These are phyloP conservation scores for Echinarachnius parma DNA, from an alignment of 53 echinoderm and acorn worm genomes.

Conservation along the genomic window DNA sequence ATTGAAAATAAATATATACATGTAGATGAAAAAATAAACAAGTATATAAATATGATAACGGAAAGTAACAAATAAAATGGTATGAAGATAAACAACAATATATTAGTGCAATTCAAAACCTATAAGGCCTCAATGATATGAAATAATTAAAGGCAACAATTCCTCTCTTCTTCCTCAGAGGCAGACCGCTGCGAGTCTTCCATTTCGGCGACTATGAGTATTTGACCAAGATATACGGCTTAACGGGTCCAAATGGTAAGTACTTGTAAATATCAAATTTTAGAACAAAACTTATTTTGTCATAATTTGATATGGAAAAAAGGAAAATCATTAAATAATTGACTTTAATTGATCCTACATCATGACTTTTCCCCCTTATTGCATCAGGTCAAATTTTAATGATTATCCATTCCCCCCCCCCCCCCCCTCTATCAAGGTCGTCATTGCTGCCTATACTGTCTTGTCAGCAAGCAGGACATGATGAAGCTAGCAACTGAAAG, in stretches of 20 bases:
- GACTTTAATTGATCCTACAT: too few species aligned
- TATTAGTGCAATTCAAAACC: neutral
- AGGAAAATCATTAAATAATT: neutral
- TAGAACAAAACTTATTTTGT: neutral
- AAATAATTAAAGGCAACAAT: neutral
- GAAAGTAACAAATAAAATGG: neutral
- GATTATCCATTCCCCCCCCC: too few species aligned
- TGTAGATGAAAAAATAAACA: too few species aligned
- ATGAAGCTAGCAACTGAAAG: neutral
- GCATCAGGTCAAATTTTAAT: too few species aligned
- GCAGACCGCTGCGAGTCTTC: neutral
- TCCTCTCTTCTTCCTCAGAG: neutral
- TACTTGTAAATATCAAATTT: neutral
- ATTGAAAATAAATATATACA: too few species aligned
- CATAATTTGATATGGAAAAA: neutral
- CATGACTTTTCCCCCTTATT: neutral
- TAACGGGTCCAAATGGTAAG: conserved; percentile 4
- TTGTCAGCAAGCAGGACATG: conserved; percentile 14
- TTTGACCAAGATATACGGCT: neutral
- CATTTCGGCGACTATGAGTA: conserved; percentile 4
- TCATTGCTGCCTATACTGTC: conserved; percentile 22
- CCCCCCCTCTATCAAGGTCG: conserved; percentile 3
- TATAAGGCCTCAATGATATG: too few species aligned
- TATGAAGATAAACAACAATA: neutral
- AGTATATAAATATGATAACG: neutral